Conservation (phyloP, 2,113 vertebrate genomes). For the Elephantulus edwardii region DNA sequence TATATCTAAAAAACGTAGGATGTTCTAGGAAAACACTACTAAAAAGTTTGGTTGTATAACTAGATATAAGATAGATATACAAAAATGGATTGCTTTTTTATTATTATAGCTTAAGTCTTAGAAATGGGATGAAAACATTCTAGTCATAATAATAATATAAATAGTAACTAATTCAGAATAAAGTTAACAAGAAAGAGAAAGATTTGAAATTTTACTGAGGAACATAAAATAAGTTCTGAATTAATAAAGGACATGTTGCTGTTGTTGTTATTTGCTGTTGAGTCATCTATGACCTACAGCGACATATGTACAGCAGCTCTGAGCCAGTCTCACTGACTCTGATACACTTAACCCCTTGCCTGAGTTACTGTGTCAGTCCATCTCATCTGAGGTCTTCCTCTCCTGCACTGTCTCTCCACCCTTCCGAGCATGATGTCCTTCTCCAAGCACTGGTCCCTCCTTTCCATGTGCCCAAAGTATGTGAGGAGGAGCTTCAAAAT, state of each 20-base stretch:
- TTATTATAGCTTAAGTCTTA: constrained; percentile 35
- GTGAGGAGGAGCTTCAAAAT: too few relatives aligned
- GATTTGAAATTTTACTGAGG: constrained; percentile 11
- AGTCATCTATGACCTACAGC: too few relatives aligned
- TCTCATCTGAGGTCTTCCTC: too few relatives aligned
- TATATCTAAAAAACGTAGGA: background rate
- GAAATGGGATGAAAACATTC: background rate
- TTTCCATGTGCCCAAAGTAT: too few relatives aligned
- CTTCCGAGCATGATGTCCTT: too few relatives aligned
- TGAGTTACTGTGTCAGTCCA: too few relatives aligned
- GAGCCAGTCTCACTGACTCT: too few relatives aligned
- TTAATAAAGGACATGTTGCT: constrained; percentile 31
- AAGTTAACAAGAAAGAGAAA: constrained; percentile 47
- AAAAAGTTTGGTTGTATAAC: constrained; percentile 23
- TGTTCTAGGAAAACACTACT: background rate
- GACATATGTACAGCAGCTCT: too few relatives aligned
- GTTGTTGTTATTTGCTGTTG: too few relatives aligned
- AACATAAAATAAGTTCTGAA: constrained; percentile 2
- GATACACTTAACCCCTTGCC: too few relatives aligned
- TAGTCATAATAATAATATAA: background rate
- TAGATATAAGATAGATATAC: constrained; percentile 29
- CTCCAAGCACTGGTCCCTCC: too few relatives aligned
- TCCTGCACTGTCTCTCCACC: too few relatives aligned
- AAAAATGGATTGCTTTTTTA: constrained; percentile 27
- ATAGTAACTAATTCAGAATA: constrained; percentile 20